Conservation (phyloP, 2,113 vertebrate species). For the Leucopternis melanops region DNA sequence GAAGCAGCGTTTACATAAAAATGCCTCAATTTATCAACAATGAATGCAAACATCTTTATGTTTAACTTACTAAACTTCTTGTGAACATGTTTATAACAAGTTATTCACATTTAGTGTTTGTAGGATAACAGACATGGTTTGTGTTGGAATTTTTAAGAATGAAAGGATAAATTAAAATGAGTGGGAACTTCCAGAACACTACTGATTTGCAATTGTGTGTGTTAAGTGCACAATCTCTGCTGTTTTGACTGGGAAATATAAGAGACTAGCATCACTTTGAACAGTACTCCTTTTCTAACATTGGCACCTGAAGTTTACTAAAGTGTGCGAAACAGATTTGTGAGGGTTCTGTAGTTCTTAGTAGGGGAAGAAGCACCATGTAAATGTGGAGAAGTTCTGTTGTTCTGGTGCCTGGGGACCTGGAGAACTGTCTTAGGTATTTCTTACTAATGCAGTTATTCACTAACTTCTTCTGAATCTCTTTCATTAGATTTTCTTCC, state of each 20-base stretch:
- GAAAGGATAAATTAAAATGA: neutral
- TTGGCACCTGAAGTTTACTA: neutral
- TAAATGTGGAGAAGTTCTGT: neutral
- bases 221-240: neutral
- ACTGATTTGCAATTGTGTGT: neutral
- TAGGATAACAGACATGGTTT: neutral
- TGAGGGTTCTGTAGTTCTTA: neutral
- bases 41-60: neutral
- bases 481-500: slow-evolving; percentile 65
- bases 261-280: neutral
- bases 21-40: neutral
- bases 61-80: neutral
- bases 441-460: slow-evolving; percentile 38
- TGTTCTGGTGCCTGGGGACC: neutral
- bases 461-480: neutral
- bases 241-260: neutral
- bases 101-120: neutral
- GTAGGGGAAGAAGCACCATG: neutral
- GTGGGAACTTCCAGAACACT: neutral
- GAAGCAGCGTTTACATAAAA: neutral
- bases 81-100: neutral
- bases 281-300: neutral
- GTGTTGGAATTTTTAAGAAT: neutral
- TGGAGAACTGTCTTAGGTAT: neutral
- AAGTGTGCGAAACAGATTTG: neutral